Base-by-base conservation (phyloP, 1,140 invertebrate genomes). In the Bombus affinis region DNA sequence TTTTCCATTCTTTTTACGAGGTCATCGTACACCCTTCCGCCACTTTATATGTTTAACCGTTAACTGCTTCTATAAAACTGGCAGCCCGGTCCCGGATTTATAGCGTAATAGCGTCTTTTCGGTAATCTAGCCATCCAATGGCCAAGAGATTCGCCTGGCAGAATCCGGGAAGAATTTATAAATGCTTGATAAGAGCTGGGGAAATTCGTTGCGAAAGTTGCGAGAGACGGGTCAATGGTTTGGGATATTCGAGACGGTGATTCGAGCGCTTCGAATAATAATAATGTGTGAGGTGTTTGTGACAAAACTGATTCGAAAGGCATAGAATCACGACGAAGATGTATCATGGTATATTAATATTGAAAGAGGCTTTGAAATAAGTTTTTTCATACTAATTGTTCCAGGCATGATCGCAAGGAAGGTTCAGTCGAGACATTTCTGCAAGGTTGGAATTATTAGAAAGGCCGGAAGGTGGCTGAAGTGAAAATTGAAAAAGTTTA, bases 1-100 rank as follows among this genome's bases (percentile, higher is more conserved):
- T 13, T 15, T 39, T 68, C 47, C 42, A 3, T 44, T 66, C 65
- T 32, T 74, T 71, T 74, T 47, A 74, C 42, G 42, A 74, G 42
- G 35, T 57, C 22, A n/a, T 59, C 35, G 35, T 15, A n/a, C 53
- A 22, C 35, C 12, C 35, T 10, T 6, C 9, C 8, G 25, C 53
- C 32, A 28, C 9, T 79, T 79, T 79, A 68, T 68, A 39, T 47
- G 77, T 79, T 79, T 62, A 62, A 57, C 35, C 74, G 35, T 37
- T 39, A 68, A 68, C 62, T 28, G 77, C 77, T 12, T 18, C 42
- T 47, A 79, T 79, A 79, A 79, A 79, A 68, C 42, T 66, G 39
- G 13, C 13, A 25, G 22, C 28, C n/a, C 8, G 0, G 25, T 0
- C 6, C 15, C 12, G 77, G 32, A 79, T 79, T 79, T 79, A 79